A percentile compares a stretch with the other conserved stretches of the same genome.
These are phyloP conservation scores for Poeciliopsis occidentalis DNA, from an alignment of 2,113 vertebrate species.

Conservation along the genomic window DNA sequence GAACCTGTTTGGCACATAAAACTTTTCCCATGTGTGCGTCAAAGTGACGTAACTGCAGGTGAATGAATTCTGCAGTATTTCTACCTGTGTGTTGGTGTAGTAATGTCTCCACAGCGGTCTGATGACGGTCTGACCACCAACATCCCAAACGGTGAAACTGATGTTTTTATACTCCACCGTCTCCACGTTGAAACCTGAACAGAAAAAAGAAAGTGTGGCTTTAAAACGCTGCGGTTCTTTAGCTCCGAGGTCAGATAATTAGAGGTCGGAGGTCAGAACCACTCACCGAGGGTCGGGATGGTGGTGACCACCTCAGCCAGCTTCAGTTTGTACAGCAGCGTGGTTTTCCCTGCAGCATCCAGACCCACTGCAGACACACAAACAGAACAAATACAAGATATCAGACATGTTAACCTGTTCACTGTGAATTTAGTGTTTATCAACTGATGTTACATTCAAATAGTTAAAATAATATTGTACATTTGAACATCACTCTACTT, in stretches of 20 bases:
- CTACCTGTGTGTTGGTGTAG: constrained; percentile 51
- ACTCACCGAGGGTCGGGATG: constrained; percentile 87
- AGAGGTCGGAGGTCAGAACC: neutral
- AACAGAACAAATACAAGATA: too few relatives aligned
- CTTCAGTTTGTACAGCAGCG: constrained; percentile 90
- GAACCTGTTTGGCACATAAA: too few relatives aligned
- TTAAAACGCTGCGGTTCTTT: too few relatives aligned
- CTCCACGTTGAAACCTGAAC: constrained; percentile 62
- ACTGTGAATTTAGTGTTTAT: too few relatives aligned
- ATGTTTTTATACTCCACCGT: constrained; percentile 66
- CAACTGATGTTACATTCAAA: too few relatives aligned
- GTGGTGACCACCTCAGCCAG: constrained; percentile 89
- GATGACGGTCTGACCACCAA: constrained; percentile 61
- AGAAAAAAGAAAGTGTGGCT: neutral
- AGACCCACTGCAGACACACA: constrained; percentile 81
- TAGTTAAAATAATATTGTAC: too few relatives aligned
- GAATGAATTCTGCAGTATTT: too few relatives aligned
- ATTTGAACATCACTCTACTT: too few relatives aligned
- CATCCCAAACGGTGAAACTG: constrained; percentile 68
- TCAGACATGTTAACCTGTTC: too few relatives aligned
- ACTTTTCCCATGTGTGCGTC: too few relatives aligned
- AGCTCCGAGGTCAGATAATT: too few relatives aligned
- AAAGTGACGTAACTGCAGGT: too few relatives aligned
- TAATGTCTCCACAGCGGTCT: constrained; percentile 66
- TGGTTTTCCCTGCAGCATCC: constrained; percentile 91